Base-by-base conservation (phyloP, 1,140 invertebrate species). In the Papilio aristodemus region DNA sequence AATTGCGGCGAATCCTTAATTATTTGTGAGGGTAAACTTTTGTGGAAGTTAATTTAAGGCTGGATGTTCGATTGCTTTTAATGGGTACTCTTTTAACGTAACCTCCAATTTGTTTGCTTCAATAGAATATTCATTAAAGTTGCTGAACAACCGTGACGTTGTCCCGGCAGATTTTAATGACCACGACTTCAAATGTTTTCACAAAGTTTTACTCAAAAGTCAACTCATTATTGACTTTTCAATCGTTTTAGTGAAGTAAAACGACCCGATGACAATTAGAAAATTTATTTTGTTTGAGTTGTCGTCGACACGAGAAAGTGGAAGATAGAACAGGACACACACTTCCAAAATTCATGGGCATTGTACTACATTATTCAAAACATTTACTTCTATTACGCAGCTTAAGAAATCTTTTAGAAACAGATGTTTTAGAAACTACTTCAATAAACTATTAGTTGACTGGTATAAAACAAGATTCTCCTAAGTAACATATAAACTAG, bases 1-100 rank as follows among this genome's bases (percentile, higher is more conserved):
- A 91, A 91, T 91, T 91, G 87, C 80, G 89, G 89, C 79, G 86
- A 87, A 91, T 91, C 89, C 84, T 89, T 91, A 91, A 91, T 91
- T 91, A 90, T 91, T 91, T 91, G 46, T 87, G 87, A 88, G 87
- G 89, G 89, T 91, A 91, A 91, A 91, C 89, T 91, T 90, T 87
- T 81, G 75, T 81, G 76, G 67, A 83, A 90, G 89, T 91, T 90
- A 91, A 91, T 91, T 91, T 90, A 82, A 86, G 76, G 80, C 73
- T 85, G 81, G 77, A 80, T 86, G 83, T 89, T 87, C 81, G 80
- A 85, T 90, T 89, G 86, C 82, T 85, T 87, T 88, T 90, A 91
- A 91, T 90, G 87, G 86, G 87, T 85, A 91, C 85, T 87, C 83
- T 87, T 89, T 89, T 86, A 75, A 50, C 83, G 83, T 86, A 84